Percentiles rank a stretch among this genome's conserved stretches.
Conservation (phyloP, 2,113 vertebrate species). For the Arvicanthis niloticus region DNA sequence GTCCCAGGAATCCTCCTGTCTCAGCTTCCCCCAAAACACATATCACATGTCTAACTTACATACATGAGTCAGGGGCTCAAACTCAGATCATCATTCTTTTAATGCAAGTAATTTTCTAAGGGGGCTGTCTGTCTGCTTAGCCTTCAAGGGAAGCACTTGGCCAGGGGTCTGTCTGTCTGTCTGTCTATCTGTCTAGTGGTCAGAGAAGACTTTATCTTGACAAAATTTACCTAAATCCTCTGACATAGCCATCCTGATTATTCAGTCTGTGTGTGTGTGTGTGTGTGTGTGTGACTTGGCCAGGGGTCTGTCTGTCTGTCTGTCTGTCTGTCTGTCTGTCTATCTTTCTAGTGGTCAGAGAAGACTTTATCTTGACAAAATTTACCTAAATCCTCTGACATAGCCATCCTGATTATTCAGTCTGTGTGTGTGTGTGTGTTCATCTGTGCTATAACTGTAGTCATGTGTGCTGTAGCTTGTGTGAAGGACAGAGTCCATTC, state of each 20-base stretch:
- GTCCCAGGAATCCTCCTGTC: not conserved
- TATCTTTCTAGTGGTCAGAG: not conserved
- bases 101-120: not conserved
- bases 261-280: no score
- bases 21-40: not conserved
- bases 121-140: not conserved
- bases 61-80: not conserved
- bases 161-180: not conserved
- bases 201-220: not conserved
- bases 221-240: not conserved
- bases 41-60: not conserved
- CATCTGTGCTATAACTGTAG: no score
- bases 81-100: not conserved
- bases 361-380: not conserved
- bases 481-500: not conserved
- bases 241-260: not conserved
- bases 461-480: not conserved
- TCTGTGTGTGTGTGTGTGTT: not conserved
- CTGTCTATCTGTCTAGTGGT: not conserved
- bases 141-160: not conserved
- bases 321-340: not conserved
- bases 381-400: not conserved
- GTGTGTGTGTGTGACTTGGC: not conserved
- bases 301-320: no score
- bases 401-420: not conserved